Conservation (phyloP, 2,888 invertebrate genomes). For the Axea sp. region DNA sequence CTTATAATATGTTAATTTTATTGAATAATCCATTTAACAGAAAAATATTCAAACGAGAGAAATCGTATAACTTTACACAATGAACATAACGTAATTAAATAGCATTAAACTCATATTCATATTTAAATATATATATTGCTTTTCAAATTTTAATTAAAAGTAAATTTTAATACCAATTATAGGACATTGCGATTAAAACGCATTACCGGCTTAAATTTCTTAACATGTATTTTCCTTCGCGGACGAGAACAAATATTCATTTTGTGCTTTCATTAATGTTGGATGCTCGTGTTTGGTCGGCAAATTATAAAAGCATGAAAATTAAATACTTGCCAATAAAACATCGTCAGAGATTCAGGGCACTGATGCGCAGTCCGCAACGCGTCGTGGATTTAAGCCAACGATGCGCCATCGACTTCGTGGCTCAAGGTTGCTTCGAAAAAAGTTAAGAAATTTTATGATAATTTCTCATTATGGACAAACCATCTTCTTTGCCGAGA, state of each 20-base stretch:
- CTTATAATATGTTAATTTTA: too few relatives aligned
- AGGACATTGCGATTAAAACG: not conserved
- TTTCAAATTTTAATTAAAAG: too few relatives aligned
- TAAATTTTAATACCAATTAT: too few relatives aligned
- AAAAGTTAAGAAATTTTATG: slow-evolving; percentile 3
- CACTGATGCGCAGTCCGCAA: slow-evolving; percentile 73
- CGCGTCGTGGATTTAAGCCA: slow-evolving; percentile 76
- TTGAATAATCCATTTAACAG: too few relatives aligned
- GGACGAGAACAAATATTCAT: not conserved
- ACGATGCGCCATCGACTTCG: slow-evolving; percentile 67
- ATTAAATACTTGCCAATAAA: slow-evolving; percentile 67
- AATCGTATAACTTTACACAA: too few relatives aligned
- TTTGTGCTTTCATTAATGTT: not conserved
- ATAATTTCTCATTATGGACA: slow-evolving; percentile 7
- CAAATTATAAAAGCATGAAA: slow-evolving; percentile 43
- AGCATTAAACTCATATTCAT: too few relatives aligned
- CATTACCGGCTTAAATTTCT: not conserved
- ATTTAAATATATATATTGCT: too few relatives aligned
- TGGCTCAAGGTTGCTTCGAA: slow-evolving; percentile 58
- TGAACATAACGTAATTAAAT: too few relatives aligned
- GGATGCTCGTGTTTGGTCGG: slow-evolving; percentile 16
- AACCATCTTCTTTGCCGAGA: not conserved
- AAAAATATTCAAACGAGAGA: too few relatives aligned
- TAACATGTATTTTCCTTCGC: not conserved
- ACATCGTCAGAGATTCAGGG: slow-evolving; percentile 67